These are phyloP conservation scores for Dilophus febrilis DNA, from an alignment of 2,888 invertebrate species.

Conservation along the genomic window DNA sequence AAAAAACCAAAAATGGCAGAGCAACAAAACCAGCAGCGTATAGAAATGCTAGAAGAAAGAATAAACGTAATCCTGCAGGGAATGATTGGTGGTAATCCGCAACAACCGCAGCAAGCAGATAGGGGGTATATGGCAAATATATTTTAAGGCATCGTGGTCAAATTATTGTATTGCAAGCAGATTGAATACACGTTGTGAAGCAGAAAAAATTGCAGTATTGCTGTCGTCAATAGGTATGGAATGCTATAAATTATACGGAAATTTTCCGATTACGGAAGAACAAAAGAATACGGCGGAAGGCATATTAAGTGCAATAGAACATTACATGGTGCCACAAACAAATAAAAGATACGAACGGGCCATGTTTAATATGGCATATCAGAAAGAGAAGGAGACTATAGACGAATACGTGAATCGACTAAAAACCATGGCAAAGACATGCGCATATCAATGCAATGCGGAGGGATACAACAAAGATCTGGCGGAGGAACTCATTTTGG, in stretches of 20 bases:
- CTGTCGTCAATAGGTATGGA: not conserved
- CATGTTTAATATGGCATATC: not conserved
- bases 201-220: not conserved
- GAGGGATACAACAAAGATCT: not conserved
- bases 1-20: no score
- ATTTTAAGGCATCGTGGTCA: not conserved
- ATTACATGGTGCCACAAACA: not conserved
- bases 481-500: not conserved
- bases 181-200: not conserved
- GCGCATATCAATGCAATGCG: no score
- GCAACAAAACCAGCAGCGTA: no score
- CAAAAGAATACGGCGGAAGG: not conserved
- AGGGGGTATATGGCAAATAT: not conserved
- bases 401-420: not conserved
- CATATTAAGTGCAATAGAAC: not conserved
- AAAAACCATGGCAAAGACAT: not conserved
- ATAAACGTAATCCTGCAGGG: no score
- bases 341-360: not conserved
- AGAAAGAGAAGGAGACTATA: not conserved
- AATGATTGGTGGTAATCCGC: no score
- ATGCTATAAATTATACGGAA: not conserved
- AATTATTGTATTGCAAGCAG: not conserved
- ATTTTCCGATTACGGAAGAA: not conserved
- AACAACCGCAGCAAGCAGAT: not conserved
- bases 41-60: no score